Percentiles rank a stretch among this genome's conserved stretches.
Conservation (phyloP, 1,140 invertebrate species). For the Anthonomus grandis region DNA sequence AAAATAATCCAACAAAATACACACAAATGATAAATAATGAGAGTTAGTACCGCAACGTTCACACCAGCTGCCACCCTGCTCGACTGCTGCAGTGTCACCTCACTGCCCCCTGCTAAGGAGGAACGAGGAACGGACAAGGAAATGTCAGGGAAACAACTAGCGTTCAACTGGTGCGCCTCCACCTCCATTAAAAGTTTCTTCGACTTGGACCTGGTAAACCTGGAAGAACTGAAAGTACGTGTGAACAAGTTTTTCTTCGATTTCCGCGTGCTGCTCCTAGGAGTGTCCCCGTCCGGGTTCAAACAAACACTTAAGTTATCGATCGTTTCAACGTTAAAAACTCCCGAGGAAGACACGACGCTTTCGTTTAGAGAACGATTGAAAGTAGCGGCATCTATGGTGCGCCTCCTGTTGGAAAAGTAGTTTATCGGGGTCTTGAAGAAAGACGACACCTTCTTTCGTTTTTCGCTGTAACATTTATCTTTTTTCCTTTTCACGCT, state of each 20-base stretch:
- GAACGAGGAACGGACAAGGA: conserved; percentile 31
- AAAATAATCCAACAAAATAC: conserved; percentile 1
- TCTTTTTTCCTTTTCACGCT: conserved; percentile 40
- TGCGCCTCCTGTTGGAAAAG: conserved; percentile 44
- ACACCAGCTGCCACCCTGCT: conserved; percentile 37
- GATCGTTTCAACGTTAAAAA: conserved; percentile 42
- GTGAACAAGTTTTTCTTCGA: conserved; percentile 43
- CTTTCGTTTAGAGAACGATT: conserved; percentile 42
- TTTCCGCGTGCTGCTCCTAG: conserved; percentile 27
- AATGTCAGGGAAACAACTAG: conserved; percentile 45
- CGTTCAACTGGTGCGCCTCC: conserved; percentile 33
- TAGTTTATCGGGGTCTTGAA: conserved; percentile 45
- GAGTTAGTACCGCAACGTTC: conserved; percentile 50
- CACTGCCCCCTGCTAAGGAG: conserved; percentile 31
- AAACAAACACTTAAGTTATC: conserved; percentile 37
- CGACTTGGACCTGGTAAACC: conserved; percentile 34
- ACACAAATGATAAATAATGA: conserved; percentile 34
- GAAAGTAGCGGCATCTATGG: conserved; percentile 37
- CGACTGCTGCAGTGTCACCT: conserved; percentile 29
- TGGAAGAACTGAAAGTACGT: conserved; percentile 45
- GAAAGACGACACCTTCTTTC: conserved; percentile 40
- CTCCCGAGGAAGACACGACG: conserved; percentile 41
- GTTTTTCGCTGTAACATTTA: conserved; percentile 42
- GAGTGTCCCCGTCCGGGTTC: conserved; percentile 20
- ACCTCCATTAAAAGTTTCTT: conserved; percentile 33